phyloP scores from a whole-genome alignment of 2,888 invertebrate genomes.

The Mechanitis mazaeus region DNA sequence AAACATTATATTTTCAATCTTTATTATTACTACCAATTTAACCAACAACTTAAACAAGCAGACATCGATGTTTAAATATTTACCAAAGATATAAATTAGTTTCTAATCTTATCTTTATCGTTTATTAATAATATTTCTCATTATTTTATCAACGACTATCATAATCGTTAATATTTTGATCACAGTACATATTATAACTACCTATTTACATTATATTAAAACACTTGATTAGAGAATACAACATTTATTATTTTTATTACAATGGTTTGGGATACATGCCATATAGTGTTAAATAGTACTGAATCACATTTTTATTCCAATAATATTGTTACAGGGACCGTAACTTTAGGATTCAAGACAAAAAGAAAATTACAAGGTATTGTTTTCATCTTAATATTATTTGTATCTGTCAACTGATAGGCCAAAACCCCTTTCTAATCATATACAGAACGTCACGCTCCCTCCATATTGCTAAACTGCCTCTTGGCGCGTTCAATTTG shows the following conservation, averaged over 20 bases:
- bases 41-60: too few relatives aligned
- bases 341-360: constrained; percentile 52
- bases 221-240: background rate
- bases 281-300: constrained; percentile 53
- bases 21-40: too few relatives aligned
- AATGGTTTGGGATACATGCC: constrained; percentile 55
- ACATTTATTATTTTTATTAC: constrained; percentile 12
- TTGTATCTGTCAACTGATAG: too few relatives aligned
- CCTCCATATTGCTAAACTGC: too few relatives aligned
- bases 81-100: constrained; percentile 7
- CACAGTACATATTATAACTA: background rate
- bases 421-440: too few relatives aligned
- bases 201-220: background rate
- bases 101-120: constrained; percentile 16
- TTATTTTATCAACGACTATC: constrained; percentile 8
- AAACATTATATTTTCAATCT: too few relatives aligned
- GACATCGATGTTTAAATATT: background rate
- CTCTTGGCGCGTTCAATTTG: too few relatives aligned
- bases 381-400: constrained; percentile 3
- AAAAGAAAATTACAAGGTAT: constrained; percentile 52
- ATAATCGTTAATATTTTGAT: background rate
- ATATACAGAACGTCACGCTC: too few relatives aligned
- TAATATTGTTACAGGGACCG: constrained; percentile 60
- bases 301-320: constrained; percentile 53
- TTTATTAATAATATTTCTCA: constrained; percentile 9